Percentiles rank a stretch among this genome's conserved stretches.
phyloP scores from a whole-genome alignment of 2,888 invertebrate genomes.

The Dysmachus trigonus region DNA sequence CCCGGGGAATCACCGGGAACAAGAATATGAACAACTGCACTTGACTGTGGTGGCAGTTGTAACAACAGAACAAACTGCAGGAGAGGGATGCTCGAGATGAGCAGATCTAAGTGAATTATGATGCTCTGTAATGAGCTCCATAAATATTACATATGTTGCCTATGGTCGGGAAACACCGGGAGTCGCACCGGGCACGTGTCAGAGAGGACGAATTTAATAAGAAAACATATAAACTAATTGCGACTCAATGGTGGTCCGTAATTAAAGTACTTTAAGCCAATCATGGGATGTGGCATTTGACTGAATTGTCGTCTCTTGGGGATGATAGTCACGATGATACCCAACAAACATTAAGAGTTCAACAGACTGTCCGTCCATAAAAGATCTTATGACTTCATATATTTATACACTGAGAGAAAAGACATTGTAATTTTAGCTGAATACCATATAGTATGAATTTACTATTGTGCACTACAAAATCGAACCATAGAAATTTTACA shows the following conservation, averaged over 20 bases:
- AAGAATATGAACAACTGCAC: not conserved
- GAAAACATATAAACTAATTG: not conserved
- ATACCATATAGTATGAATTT: no score
- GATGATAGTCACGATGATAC: no score
- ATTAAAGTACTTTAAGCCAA: not conserved
- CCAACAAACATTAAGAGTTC: no score
- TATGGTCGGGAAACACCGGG: not conserved
- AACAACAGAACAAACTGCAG: not conserved
- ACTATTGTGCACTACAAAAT: no score
- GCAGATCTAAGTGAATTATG: not conserved
- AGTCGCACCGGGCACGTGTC: not conserved
- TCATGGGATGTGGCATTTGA: not conserved
- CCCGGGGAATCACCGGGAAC: not conserved
- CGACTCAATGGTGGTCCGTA: not conserved
- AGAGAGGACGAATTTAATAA: not conserved
- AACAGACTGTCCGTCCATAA: no score
- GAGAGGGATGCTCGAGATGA: not conserved
- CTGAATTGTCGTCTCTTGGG: not conserved
- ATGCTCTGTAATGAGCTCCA: not conserved
- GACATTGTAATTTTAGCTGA: no score
- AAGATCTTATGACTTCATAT: no score
- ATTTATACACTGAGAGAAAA: no score
- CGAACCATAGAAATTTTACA: no score
- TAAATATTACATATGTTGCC: not conserved
- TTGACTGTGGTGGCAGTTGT: constrained; percentile 8